phyloP scores from a whole-genome alignment of 2,888 invertebrate genomes.

The Parascotia fuliginaria region DNA sequence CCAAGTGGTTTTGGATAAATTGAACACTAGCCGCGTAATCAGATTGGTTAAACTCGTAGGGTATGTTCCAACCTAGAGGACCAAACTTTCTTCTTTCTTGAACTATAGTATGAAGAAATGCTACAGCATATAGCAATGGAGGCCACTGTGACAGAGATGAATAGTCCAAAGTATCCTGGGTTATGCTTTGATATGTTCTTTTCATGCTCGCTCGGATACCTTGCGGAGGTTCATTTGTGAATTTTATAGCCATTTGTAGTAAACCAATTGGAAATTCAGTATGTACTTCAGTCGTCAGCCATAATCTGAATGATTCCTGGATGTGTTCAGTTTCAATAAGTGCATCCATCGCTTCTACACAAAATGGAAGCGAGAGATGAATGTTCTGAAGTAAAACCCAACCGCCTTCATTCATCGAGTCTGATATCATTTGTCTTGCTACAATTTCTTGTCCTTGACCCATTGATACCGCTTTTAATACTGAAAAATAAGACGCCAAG shows the following conservation, averaged over 20 bases:
- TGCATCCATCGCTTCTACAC: constrained; percentile 96
- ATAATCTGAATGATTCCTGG: constrained; percentile 93
- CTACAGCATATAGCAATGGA: constrained; percentile 95
- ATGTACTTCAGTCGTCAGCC: constrained; percentile 98
- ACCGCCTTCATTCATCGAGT: constrained; percentile 92
- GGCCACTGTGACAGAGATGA: constrained; percentile 97
- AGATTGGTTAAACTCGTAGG: constrained; percentile 98
- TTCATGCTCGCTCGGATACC: constrained; percentile 96
- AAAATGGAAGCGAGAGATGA: constrained; percentile 97
- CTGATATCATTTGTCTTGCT: constrained; percentile 92
- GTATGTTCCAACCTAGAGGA: constrained; percentile 98
- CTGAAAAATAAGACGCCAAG: constrained; percentile 70
- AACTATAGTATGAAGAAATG: constrained; percentile 97
- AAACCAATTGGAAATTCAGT: constrained; percentile 96
- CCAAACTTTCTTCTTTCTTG: constrained; percentile 98
- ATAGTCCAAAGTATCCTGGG: constrained; percentile 96
- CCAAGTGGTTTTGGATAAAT: constrained; percentile 98
- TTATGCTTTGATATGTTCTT: constrained; percentile 95
- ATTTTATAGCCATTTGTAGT: constrained; percentile 97
- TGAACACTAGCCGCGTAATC: constrained; percentile 98
- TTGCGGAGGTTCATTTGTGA: constrained; percentile 98
- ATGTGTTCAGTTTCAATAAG: constrained; percentile 94
- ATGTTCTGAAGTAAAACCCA: constrained; percentile 98
- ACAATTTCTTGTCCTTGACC: constrained; percentile 97
- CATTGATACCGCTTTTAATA: constrained; percentile 95